Evolutionary conservation across 2,797 vertebrate species (phyloP), one percentile per base, ranked within the genome.

Genomic region (Leuciscus waleckii): DNA sequence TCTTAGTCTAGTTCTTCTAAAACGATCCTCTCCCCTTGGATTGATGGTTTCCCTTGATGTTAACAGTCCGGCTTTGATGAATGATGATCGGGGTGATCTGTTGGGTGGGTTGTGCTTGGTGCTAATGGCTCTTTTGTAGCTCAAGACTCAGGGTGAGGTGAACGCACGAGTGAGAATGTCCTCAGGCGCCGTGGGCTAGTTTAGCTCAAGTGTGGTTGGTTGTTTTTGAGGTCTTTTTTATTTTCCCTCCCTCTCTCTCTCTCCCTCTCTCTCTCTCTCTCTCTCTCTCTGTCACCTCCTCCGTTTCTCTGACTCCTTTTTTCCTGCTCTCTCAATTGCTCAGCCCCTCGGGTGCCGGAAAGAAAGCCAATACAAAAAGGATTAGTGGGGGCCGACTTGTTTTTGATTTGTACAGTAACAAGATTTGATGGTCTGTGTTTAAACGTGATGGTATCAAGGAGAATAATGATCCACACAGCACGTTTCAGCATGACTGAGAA

Each of bases 1-100:
- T 77, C 82, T 76, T 43, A 51, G 11, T 69, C 46, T 77, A 56
- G 35, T 65, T 79, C n/a, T 68, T 37, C 43, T 49, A 68, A 68
- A 80, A 39, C 14, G 23, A 65, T 65, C 81, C 41, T 83, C 58
- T 75, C 7, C 39, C 58, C 39, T 23, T 46, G 41, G 69, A 74
- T 74, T 74, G 54, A 82, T 73, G 41, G 32, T 76, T 77, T 77
- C 73, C 7, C 49, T 16, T 58, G 51, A 56, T 91, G 85, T 88
- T 90, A 90, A 79, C 89, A 65, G 85, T 43, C 79, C 3, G 29
- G 39, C 39, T 71, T 90, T 90, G 87, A 91, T 89, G 91, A 93
- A 92, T 92, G 90, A 91, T 90, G 91, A 92, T 92, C 88, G 92
- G 88, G 61, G 88, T 90, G 90, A 92, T 93, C 91, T 89, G 90